A percentile compares a stretch with the other conserved stretches of the same genome.
phyloP scores from a whole-genome alignment of 2,113 vertebrate species.

The Speoplatyrhinus poulsoni region DNA sequence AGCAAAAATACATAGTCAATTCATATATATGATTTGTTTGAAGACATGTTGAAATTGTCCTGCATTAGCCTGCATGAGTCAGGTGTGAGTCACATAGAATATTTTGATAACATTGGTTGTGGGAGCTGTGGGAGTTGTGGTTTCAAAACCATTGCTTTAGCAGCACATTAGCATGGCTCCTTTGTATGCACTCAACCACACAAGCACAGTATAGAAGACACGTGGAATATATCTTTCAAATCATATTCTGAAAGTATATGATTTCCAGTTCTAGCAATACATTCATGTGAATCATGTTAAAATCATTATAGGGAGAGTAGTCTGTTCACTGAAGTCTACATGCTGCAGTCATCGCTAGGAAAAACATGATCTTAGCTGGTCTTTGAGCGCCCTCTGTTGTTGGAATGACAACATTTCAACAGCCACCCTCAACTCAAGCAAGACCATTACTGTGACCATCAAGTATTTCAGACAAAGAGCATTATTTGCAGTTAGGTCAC shows the following conservation, averaged over 20 bases:
- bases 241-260: too few relatives aligned
- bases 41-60: constrained; percentile 18
- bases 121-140: not conserved
- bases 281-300: too few relatives aligned
- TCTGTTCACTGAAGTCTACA: too few relatives aligned
- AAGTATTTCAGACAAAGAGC: too few relatives aligned
- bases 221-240: too few relatives aligned
- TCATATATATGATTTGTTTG: not conserved
- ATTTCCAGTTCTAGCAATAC: too few relatives aligned
- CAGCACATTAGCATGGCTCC: constrained; percentile 11
- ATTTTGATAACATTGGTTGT: not conserved
- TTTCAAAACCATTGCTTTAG: not conserved
- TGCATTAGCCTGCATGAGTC: not conserved
- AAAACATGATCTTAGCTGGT: constrained; percentile 32
- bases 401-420: constrained; percentile 4
- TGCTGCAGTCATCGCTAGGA: too few relatives aligned
- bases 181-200: constrained; percentile 10
- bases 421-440: not conserved
- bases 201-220: not conserved
- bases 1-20: not conserved
- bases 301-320: too few relatives aligned
- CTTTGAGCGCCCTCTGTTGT: constrained; percentile 69
- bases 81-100: constrained; percentile 2
- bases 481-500: too few relatives aligned
- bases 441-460: too few relatives aligned